Conservation (phyloP, 2,888 invertebrate species). For the Pristionchus mayeri region DNA sequence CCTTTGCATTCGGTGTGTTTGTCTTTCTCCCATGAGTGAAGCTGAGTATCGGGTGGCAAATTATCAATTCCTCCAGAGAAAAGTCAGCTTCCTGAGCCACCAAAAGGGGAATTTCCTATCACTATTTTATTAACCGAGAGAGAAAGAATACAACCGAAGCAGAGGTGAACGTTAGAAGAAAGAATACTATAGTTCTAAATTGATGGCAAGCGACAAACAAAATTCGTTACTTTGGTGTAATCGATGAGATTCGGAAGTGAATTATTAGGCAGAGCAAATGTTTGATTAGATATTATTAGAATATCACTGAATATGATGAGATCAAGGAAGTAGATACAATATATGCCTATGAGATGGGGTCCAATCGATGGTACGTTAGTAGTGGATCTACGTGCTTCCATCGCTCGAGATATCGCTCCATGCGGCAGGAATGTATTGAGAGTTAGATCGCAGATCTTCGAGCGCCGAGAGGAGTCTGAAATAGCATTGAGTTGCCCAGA, state of each 20-base stretch:
- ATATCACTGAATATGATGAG: slow-evolving; percentile 27
- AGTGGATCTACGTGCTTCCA: background rate
- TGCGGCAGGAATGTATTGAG: slow-evolving; percentile 31
- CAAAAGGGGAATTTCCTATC: background rate
- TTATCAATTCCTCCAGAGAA: background rate
- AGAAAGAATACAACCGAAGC: background rate
- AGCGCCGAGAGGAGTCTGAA: slow-evolving; percentile 48
- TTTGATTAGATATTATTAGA: background rate
- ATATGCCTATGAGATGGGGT: background rate
- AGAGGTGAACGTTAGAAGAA: background rate
- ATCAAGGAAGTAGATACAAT: background rate
- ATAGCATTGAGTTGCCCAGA: background rate
- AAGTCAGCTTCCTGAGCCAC: background rate
- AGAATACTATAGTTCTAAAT: background rate
- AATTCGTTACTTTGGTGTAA: slow-evolving; percentile 7
- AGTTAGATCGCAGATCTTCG: slow-evolving; percentile 31
- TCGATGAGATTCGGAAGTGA: slow-evolving; percentile 16
- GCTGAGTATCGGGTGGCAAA: background rate
- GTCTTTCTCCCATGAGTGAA: background rate
- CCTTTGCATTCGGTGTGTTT: background rate
- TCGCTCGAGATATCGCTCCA: slow-evolving; percentile 38
- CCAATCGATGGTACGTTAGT: background rate
- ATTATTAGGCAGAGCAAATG: background rate
- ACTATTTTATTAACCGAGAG: slow-evolving; percentile 21
- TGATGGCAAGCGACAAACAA: background rate